A percentile compares a stretch with the other conserved stretches of the same genome.
Conservation (phyloP, 2,113 vertebrate species). For the Notiomystis cincta region DNA sequence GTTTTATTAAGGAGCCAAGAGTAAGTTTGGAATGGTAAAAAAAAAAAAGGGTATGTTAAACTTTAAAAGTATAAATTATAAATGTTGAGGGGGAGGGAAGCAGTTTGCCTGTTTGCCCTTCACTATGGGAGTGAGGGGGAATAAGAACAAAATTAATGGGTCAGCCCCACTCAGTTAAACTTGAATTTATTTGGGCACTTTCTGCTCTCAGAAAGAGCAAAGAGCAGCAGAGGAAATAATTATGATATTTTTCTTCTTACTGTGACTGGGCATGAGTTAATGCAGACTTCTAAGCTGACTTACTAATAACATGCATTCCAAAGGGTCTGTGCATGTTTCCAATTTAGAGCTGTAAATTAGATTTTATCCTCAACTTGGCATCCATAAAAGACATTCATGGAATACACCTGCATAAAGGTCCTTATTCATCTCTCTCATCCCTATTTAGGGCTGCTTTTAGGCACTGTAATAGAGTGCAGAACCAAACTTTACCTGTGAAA, state of each 20-base stretch:
- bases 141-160: neutral
- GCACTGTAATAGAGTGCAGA: neutral
- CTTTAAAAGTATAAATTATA: neutral
- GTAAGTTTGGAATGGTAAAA: neutral
- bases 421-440: neutral
- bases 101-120: neutral
- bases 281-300: slow-evolving; percentile 32
- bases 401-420: slow-evolving; percentile 4
- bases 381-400: slow-evolving; percentile 14
- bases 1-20: neutral
- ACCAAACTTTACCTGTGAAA: neutral
- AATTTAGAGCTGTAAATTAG: slow-evolving; percentile 59
- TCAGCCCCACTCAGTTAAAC: neutral
- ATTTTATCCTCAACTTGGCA: slow-evolving; percentile 31
- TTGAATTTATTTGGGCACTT: neutral
- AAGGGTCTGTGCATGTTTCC: slow-evolving; percentile 26
- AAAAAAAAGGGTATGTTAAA: neutral
- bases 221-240: slow-evolving; percentile 30
- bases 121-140: fast-evolving
- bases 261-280: slow-evolving; percentile 41
- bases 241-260: slow-evolving; percentile 27
- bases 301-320: slow-evolving; percentile 32
- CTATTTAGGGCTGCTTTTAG: neutral
- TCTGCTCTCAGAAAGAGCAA: neutral
- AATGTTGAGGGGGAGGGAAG: neutral